These are phyloP conservation scores for Scartelaos histophorus DNA, from an alignment of 2,113 vertebrate species.

Conservation along the genomic window DNA sequence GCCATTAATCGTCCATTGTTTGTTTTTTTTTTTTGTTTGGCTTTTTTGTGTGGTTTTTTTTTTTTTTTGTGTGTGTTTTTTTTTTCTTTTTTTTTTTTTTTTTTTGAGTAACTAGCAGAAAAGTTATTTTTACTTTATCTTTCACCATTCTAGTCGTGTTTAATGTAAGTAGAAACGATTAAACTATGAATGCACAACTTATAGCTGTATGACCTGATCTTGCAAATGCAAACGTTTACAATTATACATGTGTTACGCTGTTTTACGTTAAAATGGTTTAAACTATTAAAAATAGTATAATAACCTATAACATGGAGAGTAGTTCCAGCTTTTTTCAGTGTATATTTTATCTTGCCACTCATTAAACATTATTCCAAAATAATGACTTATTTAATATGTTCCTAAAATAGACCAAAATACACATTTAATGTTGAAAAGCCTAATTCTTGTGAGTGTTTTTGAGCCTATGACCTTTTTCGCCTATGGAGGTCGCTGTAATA, in stretches of 20 bases:
- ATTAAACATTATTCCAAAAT: neutral
- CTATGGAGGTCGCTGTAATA: slow-evolving; percentile 81
- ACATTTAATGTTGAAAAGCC: neutral
- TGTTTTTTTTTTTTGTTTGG: too few species aligned
- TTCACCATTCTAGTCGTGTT: neutral
- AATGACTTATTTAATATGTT: neutral
- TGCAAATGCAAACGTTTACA: neutral
- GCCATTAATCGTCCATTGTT: neutral
- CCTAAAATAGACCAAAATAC: neutral
- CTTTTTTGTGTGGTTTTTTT: too few species aligned
- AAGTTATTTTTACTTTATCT: neutral
- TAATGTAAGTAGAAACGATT: neutral
- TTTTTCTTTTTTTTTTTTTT: too few species aligned
- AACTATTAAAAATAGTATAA: neutral
- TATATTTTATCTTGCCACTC: neutral
- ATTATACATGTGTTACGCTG: neutral
- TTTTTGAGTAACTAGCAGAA: neutral
- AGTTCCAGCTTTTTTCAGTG: neutral
- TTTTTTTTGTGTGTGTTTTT: too few species aligned
- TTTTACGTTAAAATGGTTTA: neutral
- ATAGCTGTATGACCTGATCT: neutral
- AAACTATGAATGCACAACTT: neutral
- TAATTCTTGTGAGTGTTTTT: neutral
- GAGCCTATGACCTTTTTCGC: slow-evolving; percentile 16
- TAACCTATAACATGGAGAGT: neutral